These are phyloP conservation scores for Acanthacorydalis orientalis DNA, from an alignment of 2,888 invertebrate species.

Conservation along the genomic window DNA sequence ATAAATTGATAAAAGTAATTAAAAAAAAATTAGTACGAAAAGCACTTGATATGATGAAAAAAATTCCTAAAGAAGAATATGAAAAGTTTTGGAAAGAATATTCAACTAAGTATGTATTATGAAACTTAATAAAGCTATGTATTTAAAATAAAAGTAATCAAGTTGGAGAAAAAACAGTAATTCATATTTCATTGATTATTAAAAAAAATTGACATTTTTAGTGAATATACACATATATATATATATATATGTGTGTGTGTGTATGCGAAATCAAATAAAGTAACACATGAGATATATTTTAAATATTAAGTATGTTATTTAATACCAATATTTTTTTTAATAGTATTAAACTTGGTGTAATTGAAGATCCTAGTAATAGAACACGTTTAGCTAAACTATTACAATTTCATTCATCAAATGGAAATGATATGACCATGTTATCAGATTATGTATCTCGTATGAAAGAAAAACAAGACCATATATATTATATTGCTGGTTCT, in stretches of 20 bases:
- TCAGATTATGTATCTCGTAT: conserved; percentile 85
- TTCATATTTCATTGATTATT: too few species aligned
- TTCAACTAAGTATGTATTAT: conserved; percentile 58
- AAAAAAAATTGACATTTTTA: too few species aligned
- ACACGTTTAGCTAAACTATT: conserved; percentile 90
- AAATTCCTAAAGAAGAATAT: conserved; percentile 77
- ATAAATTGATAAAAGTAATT: conserved; percentile 96
- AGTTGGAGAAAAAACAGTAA: too few species aligned
- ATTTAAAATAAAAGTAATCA: not conserved
- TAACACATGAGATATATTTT: not conserved
- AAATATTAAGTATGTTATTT: not conserved
- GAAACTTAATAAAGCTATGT: not conserved
- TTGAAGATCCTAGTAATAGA: conserved; percentile 95
- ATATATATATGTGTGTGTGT: too few species aligned
- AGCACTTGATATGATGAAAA: conserved; percentile 95
- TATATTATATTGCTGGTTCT: conserved; percentile 92
- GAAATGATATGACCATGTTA: conserved; percentile 50
- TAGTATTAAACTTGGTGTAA: conserved; percentile 77
- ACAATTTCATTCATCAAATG: conserved; percentile 70
- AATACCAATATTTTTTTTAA: not conserved
- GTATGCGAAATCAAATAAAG: not conserved
- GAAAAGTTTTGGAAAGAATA: conserved; percentile 97
- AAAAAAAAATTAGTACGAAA: conserved; percentile 98
- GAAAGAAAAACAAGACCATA: conserved; percentile 86
- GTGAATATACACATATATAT: too few species aligned